Base-by-base conservation (phyloP, 2,113 vertebrate genomes). In the Coregonus clupeaformis region DNA sequence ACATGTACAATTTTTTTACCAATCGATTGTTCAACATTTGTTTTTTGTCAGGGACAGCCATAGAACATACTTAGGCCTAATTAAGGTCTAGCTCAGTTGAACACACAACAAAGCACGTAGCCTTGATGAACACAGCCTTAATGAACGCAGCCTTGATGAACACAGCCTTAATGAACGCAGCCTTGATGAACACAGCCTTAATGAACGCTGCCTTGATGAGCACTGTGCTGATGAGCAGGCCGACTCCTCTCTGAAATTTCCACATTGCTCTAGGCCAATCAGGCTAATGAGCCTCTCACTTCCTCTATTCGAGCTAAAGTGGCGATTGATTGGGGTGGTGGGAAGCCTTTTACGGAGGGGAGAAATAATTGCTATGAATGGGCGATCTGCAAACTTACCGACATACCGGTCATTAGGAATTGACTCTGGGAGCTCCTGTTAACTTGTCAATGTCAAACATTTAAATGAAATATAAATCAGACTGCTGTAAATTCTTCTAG, bases 281-380 rank as follows among this genome's bases (percentile, higher is more conserved):
- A 91, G 85, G 74, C 91, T 92, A 92, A 92, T 92, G 89, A 92
- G 82, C 78, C 88, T 87, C 82, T 80, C 88, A 81, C 89, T 87
- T 90, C 85, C 83, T 88, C 47, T 18, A 20, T 32, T 83, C 83
- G 82, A 86, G 57, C 87, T 89, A 90, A 89, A 86, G 86, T 86
- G 84, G 52, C 87, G 69, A 89, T 90, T 91, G 89, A 90, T 91
- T 86, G 82, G 83, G 87, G 78, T 86, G 88, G 83, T 86, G 78
- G 87, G 83, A 89, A 87, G 89, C 90, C 36, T 42, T 42, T 92
- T 91, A 91, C 90, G 84, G 80, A 84, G 87, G 7, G 89, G 87
- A 87, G 77, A 89, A 91, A 90, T 91, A 90, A 92, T 92, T 92
- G 90, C 86, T 82, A 85, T 66, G 71, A 91, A 91, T 86, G 87